phyloP scores from a whole-genome alignment of 2,888 invertebrate species.

The Apoda limacodes region DNA sequence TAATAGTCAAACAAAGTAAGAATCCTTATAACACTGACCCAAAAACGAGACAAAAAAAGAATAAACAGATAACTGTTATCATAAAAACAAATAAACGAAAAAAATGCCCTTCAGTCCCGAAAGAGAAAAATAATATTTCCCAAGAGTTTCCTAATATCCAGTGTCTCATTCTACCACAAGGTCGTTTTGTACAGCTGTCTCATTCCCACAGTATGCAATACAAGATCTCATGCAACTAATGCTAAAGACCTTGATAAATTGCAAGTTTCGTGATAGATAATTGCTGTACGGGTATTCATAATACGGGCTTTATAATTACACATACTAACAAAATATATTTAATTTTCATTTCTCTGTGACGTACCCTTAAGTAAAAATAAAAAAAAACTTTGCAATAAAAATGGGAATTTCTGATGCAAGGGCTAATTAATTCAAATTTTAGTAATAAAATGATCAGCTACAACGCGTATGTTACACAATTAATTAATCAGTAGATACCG shows the following conservation, averaged over 20 bases:
- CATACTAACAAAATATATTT: too few relatives aligned
- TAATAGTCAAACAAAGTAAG: slow-evolving; percentile 17
- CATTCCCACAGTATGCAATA: slow-evolving; percentile 61
- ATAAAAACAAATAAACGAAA: slow-evolving; percentile 44
- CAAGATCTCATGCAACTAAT: slow-evolving; percentile 64
- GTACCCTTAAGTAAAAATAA: too few relatives aligned
- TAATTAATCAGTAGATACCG: too few relatives aligned
- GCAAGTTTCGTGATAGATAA: slow-evolving; percentile 68
- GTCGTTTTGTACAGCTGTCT: slow-evolving; percentile 38
- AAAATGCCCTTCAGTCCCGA: slow-evolving; percentile 62
- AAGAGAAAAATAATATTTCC: slow-evolving; percentile 66
- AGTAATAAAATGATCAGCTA: too few relatives aligned
- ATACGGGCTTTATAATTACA: slow-evolving; percentile 44
- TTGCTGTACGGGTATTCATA: slow-evolving; percentile 59
- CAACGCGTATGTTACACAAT: too few relatives aligned
- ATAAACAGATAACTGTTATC: slow-evolving; percentile 29
- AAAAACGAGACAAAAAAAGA: slow-evolving; percentile 42
- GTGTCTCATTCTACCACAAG: slow-evolving; percentile 52
- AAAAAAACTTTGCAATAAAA: too few relatives aligned
- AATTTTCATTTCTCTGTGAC: too few relatives aligned
- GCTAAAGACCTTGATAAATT: slow-evolving; percentile 63
- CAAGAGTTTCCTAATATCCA: slow-evolving; percentile 61
- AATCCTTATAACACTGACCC: slow-evolving; percentile 44
- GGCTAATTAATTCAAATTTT: too few relatives aligned
- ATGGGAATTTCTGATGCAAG: too few relatives aligned